These are phyloP conservation scores for Saccopteryx leptura DNA, from an alignment of 2,113 vertebrate species.

Conservation along the genomic window DNA sequence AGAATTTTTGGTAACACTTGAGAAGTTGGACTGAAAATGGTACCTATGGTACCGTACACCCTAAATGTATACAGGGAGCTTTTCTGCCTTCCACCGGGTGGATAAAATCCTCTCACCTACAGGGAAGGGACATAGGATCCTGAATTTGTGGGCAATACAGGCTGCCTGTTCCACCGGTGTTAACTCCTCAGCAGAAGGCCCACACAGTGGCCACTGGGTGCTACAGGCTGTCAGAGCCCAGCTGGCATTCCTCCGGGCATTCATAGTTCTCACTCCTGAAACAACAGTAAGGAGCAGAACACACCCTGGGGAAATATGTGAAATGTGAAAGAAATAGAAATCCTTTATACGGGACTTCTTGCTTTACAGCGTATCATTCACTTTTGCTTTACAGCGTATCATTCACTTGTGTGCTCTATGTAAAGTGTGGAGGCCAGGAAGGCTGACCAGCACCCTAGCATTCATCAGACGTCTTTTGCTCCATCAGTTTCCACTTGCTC, in stretches of 20 bases:
- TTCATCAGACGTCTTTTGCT: neutral
- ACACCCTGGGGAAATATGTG: no score
- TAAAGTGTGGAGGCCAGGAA: neutral
- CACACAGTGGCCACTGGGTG: fast-evolving
- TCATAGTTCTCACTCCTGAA: neutral
- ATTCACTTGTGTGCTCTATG: neutral
- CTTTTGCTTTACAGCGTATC: neutral
- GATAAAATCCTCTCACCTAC: neutral
- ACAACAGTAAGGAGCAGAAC: neutral
- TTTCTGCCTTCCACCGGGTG: neutral
- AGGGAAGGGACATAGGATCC: neutral
- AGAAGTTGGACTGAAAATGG: neutral
- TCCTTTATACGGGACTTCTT: neutral
- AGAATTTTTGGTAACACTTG: neutral
- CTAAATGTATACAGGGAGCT: neutral
- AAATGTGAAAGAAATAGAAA: neutral
- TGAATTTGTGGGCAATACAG: neutral
- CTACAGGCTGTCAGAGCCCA: neutral
- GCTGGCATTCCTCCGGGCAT: neutral
- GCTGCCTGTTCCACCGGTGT: neutral
- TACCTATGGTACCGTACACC: neutral
- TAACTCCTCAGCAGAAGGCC: neutral
- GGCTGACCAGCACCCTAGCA: neutral
- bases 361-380: neutral
- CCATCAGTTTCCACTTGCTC: neutral